These are phyloP conservation scores for Anthonomus grandis DNA, from an alignment of 1,140 invertebrate genomes.

Conservation along the genomic window DNA sequence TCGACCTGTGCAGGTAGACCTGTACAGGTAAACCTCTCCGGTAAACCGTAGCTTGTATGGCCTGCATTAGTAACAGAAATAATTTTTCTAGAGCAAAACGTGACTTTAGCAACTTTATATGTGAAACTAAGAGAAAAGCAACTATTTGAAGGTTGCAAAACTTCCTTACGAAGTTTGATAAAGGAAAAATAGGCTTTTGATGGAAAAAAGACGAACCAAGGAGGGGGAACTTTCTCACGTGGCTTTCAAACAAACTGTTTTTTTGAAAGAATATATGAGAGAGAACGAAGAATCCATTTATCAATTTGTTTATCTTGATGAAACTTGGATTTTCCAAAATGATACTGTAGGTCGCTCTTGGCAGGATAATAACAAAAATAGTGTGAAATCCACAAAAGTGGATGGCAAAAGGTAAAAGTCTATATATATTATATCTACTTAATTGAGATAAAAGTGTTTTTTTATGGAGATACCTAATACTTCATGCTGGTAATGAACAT, in stretches of 20 bases:
- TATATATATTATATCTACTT: neutral
- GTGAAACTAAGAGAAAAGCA: too few relatives aligned
- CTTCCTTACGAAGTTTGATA: too few relatives aligned
- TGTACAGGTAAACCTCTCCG: too few relatives aligned
- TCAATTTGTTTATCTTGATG: neutral
- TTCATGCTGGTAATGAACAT: constrained; percentile 12
- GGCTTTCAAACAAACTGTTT: neutral
- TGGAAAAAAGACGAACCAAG: too few relatives aligned
- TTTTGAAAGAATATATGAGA: neutral
- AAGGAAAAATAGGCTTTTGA: too few relatives aligned
- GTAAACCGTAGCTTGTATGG: too few relatives aligned
- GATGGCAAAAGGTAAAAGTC: neutral
- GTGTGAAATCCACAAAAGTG: neutral
- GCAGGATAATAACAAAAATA: neutral
- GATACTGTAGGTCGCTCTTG: neutral
- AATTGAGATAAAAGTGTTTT: neutral
- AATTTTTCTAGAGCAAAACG: too few relatives aligned
- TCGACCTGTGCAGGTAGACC: too few relatives aligned
- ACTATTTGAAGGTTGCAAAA: too few relatives aligned
- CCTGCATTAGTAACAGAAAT: too few relatives aligned
- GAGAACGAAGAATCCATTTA: neutral
- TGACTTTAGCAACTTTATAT: too few relatives aligned
- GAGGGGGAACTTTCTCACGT: neutral
- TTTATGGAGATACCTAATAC: constrained; percentile 4
- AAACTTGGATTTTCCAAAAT: constrained; percentile 6